phyloP scores from a whole-genome alignment of 2,113 vertebrate species.

The Pterocles gutturalis region DNA sequence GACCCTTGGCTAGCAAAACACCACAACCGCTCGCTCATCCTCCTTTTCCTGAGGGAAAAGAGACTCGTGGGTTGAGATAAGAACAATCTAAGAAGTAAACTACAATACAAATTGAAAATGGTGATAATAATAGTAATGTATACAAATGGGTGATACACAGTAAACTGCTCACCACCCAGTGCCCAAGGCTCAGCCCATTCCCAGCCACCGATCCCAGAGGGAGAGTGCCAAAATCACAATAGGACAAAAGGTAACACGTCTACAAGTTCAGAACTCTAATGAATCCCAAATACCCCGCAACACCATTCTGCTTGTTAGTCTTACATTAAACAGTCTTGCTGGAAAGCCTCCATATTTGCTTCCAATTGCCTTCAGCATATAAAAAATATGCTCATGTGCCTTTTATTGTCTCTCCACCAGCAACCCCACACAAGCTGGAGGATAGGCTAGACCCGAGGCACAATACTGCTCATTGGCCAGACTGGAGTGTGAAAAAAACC shows the following conservation, averaged over 20 bases:
- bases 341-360: neutral
- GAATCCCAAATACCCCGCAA: neutral
- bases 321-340: neutral
- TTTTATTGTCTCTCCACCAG: neutral
- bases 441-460: neutral
- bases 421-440: neutral
- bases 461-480: neutral
- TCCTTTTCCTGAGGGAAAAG: no score
- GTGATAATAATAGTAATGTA: no score
- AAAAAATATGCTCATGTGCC: neutral
- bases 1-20: no score
- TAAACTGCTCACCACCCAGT: no score
- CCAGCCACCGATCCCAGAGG: no score
- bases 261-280: neutral
- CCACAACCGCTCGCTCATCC: no score
- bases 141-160: no score
- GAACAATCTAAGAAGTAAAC: no score
- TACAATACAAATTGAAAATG: no score
- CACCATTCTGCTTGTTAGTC: neutral
- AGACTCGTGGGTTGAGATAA: no score
- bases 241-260: neutral
- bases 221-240: no score
- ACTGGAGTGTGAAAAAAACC: fast-evolving
- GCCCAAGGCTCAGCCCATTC: no score
- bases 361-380: neutral